A percentile compares a stretch with the other conserved stretches of the same genome.
Conservation (phyloP, 2,113 vertebrate species). For the Lophura nycthemera region DNA sequence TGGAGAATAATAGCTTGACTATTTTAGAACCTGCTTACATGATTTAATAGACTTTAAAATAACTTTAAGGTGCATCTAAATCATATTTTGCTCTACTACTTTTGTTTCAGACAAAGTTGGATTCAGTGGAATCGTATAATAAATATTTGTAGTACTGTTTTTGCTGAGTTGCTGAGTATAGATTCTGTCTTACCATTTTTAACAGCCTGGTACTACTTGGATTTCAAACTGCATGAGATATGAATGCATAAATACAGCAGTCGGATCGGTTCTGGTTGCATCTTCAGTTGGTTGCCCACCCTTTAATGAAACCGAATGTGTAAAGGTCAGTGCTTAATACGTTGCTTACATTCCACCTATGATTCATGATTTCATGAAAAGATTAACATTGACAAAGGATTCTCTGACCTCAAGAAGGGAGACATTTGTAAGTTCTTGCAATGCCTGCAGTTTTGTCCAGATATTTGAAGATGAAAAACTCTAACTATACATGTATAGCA, state of each 20-base stretch:
- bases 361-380: neutral
- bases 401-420: neutral
- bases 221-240: slow-evolving; percentile 89
- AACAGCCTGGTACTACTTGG: slow-evolving; percentile 87
- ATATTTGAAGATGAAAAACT: neutral
- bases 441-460: neutral
- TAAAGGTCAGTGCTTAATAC: slow-evolving; percentile 85
- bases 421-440: neutral
- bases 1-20: neutral
- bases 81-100: neutral
- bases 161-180: neutral
- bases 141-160: neutral
- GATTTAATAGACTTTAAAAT: neutral
- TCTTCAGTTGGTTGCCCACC: slow-evolving; percentile 94
- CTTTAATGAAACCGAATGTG: slow-evolving; percentile 94
- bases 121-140: neutral
- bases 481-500: neutral
- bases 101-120: neutral
- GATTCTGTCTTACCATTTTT: slow-evolving; percentile 8
- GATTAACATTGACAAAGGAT: neutral
- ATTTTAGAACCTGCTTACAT: neutral
- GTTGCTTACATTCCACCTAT: neutral
- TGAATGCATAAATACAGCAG: slow-evolving; percentile 85
- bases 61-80: neutral
- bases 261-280: slow-evolving; percentile 88